Percentiles rank a stretch among this genome's conserved stretches.
Conservation (phyloP, 2,797 vertebrate genomes). For the Acropternis orthonyx region DNA sequence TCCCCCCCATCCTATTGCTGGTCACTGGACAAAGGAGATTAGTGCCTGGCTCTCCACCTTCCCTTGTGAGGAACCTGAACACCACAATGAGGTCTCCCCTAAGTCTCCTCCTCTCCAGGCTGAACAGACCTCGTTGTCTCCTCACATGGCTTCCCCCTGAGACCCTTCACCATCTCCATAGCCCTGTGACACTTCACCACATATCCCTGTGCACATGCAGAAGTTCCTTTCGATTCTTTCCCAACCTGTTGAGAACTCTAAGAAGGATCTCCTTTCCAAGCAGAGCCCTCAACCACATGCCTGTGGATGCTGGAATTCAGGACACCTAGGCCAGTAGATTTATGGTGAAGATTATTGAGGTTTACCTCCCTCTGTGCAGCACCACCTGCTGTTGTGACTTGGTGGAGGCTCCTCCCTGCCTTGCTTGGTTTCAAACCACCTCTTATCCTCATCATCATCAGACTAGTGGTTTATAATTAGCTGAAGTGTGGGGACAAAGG, state of each 20-base stretch:
- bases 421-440: background rate
- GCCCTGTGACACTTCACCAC: background rate
- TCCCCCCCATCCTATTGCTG: background rate
- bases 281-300: background rate
- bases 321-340: background rate
- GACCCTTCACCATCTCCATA: background rate
- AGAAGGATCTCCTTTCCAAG: background rate
- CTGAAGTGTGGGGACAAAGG: background rate
- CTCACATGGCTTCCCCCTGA: background rate
- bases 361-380: background rate
- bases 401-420: background rate
- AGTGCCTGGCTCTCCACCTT: background rate
- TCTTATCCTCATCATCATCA: background rate
- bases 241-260: rapidly evolving
- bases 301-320: background rate
- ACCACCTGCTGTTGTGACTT: background rate
- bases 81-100: background rate
- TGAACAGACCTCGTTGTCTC: background rate
- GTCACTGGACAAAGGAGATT: background rate
- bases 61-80: background rate
- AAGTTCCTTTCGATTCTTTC: background rate
- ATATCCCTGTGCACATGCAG: rapidly evolving
- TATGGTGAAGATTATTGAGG: background rate
- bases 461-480: conserved; percentile 15
- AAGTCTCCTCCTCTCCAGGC: background rate